Base-by-base conservation (phyloP, 2,113 vertebrate genomes). In the Variabilichromis moorii region DNA sequence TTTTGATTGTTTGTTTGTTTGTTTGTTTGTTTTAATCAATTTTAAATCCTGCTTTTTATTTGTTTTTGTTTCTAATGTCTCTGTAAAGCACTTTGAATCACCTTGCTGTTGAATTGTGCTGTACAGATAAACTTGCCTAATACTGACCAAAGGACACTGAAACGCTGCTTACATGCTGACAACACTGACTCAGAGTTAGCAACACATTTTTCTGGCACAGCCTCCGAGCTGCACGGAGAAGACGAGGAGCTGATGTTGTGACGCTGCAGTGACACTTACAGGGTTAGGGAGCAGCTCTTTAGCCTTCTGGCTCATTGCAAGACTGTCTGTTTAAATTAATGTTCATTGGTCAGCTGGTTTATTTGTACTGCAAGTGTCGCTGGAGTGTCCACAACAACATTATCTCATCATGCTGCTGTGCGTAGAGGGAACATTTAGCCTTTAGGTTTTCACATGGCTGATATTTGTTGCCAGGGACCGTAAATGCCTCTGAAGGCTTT, bases 51-150 rank as follows among this genome's bases (percentile, higher is more conserved):
- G 40, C 40, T 42, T 42, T 42, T 42, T 6, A 42, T 42, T 42
- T 14, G 5, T 45, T 45, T 45, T 45, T 45, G 42, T 45, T 2
- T 45, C 12, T 45, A 42, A 42, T 2, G 12, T 14, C 5, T 45
- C 42, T 0, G 42, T 14, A 14, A 45, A 45, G 5, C 42, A 45
- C 42, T 45, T 45, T 45, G 42, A 45, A 45, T 14, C 42, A 45
- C 42, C 42, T 42, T 42, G 42, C 14, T 45, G 42, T 45, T 45
- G 42, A 45, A 2, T 45, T 45, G 42, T 45, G 12, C 6, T 45
- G 0, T 45, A 45, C 42, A 45, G 0, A 45, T 45, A 45, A 45
- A 45, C 42, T 14, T 45, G 12, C 42, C 42, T 14, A 24, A 24
- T 8, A 5, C 19, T 13, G 14, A 40, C 63, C 63, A 14, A 21